phyloP scores from a whole-genome alignment of 2,797 vertebrate genomes.

The Arrhamphus sclerolepis region DNA sequence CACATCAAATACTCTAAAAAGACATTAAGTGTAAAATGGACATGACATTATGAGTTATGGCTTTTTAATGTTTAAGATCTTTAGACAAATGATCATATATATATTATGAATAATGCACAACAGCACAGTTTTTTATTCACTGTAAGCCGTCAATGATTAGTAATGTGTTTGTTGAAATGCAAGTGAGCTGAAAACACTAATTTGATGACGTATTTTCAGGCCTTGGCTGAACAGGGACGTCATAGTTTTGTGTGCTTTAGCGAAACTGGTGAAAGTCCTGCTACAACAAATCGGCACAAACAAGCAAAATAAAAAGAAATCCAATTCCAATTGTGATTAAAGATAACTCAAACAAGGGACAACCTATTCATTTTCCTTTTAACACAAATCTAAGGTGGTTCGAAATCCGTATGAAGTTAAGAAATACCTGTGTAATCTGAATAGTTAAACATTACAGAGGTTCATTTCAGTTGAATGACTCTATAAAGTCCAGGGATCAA shows the following conservation, averaged over 20 bases:
- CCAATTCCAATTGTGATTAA: neutral
- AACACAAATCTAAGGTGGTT: neutral
- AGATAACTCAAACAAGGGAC: neutral
- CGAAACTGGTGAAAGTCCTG: slow-evolving; percentile 3
- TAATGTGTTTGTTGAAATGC: too few relatives aligned
- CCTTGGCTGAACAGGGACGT: slow-evolving; percentile 4
- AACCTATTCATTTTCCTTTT: neutral
- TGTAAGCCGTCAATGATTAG: too few relatives aligned
- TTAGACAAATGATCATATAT: too few relatives aligned
- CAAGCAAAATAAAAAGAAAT: neutral
- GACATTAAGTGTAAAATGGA: too few relatives aligned
- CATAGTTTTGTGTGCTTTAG: neutral
- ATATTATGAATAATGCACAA: too few relatives aligned
- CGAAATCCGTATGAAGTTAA: neutral
- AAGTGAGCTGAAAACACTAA: neutral
- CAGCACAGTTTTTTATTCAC: too few relatives aligned
- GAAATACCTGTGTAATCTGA: neutral
- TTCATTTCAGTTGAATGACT: neutral
- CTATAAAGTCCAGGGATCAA: slow-evolving; percentile 16
- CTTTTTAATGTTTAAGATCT: too few relatives aligned
- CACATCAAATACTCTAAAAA: too few relatives aligned
- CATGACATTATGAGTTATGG: too few relatives aligned
- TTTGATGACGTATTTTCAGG: slow-evolving; percentile 5
- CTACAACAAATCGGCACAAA: neutral
- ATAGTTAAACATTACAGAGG: neutral